A percentile compares a stretch with the other conserved stretches of the same genome.
These are phyloP conservation scores for Acrocephalus kingi DNA, from an alignment of 2,113 vertebrate genomes.

Conservation along the genomic window DNA sequence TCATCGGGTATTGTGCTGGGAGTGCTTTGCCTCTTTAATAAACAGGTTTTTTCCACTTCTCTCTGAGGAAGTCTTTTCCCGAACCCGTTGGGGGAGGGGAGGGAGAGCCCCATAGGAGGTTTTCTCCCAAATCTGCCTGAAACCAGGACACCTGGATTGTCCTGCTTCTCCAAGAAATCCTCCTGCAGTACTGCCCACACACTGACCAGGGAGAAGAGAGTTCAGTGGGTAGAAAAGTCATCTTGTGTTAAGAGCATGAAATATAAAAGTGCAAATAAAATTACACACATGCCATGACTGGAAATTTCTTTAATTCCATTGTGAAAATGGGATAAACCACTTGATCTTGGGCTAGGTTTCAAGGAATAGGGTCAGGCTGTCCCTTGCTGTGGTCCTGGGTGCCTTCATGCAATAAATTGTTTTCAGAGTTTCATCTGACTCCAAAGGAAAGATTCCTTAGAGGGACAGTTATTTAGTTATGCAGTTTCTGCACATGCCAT, in stretches of 20 bases:
- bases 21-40: no score
- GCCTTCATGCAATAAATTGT: neutral
- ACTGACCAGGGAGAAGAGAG: neutral
- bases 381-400: neutral
- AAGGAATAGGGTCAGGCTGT: neutral
- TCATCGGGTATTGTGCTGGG: no score
- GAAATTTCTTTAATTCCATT: neutral
- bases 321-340: neutral
- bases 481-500: neutral
- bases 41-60: no score
- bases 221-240: neutral
- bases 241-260: neutral
- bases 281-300: fast-evolving
- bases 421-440: neutral
- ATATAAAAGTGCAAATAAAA: neutral
- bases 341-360: neutral
- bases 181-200: neutral
- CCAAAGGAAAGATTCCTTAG: neutral
- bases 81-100: no score
- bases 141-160: neutral
- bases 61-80: no score
- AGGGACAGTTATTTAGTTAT: neutral
- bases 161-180: neutral
- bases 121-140: no score
- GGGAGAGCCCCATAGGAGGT: no score